phyloP scores from a whole-genome alignment of 2,888 invertebrate genomes.

The Ethmia dodecea region DNA sequence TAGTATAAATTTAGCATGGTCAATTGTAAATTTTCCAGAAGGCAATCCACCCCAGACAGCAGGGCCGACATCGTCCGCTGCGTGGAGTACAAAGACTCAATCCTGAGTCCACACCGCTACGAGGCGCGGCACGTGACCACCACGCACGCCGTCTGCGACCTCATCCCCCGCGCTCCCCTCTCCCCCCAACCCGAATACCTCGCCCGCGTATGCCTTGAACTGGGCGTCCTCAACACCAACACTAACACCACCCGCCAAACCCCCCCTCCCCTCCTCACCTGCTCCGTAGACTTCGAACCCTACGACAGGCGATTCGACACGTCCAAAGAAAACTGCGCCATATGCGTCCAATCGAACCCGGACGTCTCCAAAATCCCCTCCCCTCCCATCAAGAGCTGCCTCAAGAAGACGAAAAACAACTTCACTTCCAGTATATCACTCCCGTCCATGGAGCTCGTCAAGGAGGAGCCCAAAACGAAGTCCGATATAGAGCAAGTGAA shows the following conservation, averaged over 20 bases:
- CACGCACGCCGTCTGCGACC: constrained; percentile 57
- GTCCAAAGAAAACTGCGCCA: constrained; percentile 52
- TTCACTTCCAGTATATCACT: constrained; percentile 52
- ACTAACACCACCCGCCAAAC: constrained; percentile 25
- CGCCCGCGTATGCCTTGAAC: constrained; percentile 76
- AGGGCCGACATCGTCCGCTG: constrained; percentile 70
- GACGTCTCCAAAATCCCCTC: constrained; percentile 55
- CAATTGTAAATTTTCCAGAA: too few species aligned
- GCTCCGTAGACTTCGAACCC: constrained; percentile 54
- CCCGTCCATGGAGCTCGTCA: constrained; percentile 49
- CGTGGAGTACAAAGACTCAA: constrained; percentile 57
- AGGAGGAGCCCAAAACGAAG: constrained; percentile 38
- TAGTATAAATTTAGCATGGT: too few species aligned
- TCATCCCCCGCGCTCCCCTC: constrained; percentile 42
- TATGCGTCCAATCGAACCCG: constrained; percentile 61
- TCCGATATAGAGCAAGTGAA: constrained; percentile 59
- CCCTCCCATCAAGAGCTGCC: constrained; percentile 66
- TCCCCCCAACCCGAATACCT: constrained; percentile 39
- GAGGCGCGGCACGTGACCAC: constrained; percentile 30
- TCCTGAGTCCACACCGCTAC: constrained; percentile 41
- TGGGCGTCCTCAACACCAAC: constrained; percentile 57
- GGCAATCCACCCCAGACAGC: constrained; percentile 54
- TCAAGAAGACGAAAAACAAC: constrained; percentile 52
- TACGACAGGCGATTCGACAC: constrained; percentile 50
- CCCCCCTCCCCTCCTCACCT: constrained; percentile 42